Conservation (phyloP, 2,797 vertebrate species). For the Strix occidentalis region DNA sequence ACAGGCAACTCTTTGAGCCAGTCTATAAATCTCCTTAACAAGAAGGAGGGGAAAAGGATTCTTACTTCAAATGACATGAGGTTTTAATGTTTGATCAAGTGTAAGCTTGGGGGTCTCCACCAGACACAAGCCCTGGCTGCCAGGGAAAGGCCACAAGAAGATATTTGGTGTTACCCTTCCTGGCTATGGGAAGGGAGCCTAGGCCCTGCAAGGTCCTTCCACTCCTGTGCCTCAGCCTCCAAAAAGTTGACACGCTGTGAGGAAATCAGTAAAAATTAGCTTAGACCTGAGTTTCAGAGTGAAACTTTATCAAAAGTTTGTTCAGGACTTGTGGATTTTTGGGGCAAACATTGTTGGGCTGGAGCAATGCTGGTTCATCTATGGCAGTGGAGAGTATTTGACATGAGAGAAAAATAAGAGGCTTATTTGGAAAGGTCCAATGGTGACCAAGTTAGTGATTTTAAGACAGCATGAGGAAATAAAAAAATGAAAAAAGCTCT, state of each 20-base stretch:
- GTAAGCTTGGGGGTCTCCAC: neutral
- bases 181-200: neutral
- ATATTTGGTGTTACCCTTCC: neutral
- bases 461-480: neutral
- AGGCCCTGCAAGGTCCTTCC: neutral
- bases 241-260: neutral
- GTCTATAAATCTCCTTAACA: conserved; percentile 17
- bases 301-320: neutral
- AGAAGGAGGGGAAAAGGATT: neutral
- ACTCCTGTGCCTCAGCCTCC: neutral
- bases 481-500: neutral
- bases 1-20: neutral
- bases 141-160: neutral
- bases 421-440: neutral
- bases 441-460: neutral
- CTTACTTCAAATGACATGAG: neutral
- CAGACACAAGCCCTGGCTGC: neutral
- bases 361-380: neutral
- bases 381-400: neutral
- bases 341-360: neutral
- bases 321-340: neutral
- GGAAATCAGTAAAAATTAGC: neutral
- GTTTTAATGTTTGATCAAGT: neutral
- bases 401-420: neutral
- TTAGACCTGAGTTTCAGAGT: neutral